Evolutionary conservation across 2,797 vertebrate genomes (phyloP).

Genomic region (Pseudomugil tenellus): DNA sequence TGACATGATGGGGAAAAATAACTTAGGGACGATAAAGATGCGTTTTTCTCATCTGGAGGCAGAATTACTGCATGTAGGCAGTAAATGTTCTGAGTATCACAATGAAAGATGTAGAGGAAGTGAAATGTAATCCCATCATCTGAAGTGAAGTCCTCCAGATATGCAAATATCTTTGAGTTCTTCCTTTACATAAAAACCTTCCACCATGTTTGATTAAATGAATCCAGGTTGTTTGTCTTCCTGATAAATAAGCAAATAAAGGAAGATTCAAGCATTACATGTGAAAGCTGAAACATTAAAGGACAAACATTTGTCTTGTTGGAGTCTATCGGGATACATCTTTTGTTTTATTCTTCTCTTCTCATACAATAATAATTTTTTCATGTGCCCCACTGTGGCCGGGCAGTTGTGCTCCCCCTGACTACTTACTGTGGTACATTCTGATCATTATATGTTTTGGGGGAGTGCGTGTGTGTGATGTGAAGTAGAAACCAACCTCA

Average conservation of each 20-base stretch:
- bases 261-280: background rate
- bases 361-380: constrained; percentile 16
- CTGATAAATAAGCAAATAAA: too few species aligned
- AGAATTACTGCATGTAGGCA: background rate
- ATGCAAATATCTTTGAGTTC: background rate
- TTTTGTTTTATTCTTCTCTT: constrained; percentile 12
- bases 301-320: constrained; percentile 4
- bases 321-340: background rate
- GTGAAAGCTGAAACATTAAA: background rate
- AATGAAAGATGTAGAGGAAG: too few species aligned
- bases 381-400: constrained; percentile 14
- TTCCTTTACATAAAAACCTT: background rate
- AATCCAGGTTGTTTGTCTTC: background rate
- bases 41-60: background rate
- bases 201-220: background rate
- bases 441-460: constrained; percentile 45
- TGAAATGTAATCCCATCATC: too few species aligned
- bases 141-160: too few species aligned
- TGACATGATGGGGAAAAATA: background rate
- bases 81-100: too few species aligned
- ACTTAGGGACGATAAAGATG: background rate
- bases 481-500: constrained; percentile 26
- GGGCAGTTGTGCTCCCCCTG: constrained; percentile 20
- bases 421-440: constrained; percentile 39
- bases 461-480: constrained; percentile 22